phyloP scores from a whole-genome alignment of 1,140 invertebrate species.

The Bathynomus jamesi region DNA sequence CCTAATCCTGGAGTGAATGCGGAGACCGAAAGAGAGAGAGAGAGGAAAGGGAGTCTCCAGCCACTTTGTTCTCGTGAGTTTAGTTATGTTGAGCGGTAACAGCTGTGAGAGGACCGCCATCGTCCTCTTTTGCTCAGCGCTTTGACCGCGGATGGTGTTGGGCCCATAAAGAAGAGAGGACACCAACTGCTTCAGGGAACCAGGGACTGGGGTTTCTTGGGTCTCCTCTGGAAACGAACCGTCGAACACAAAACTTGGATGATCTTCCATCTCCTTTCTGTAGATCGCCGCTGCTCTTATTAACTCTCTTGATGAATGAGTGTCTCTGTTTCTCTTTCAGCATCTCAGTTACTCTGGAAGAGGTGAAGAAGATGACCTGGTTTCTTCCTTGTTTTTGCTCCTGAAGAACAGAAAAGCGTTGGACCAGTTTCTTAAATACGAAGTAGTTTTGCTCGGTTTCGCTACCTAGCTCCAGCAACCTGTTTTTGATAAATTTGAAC shows the following conservation, averaged over 20 bases:
- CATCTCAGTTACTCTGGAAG: conserved; percentile 2
- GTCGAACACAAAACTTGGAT: conserved; percentile 3
- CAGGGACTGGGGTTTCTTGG: neutral
- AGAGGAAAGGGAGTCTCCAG: conserved; percentile 5
- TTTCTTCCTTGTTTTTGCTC: neutral
- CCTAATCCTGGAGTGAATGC: neutral
- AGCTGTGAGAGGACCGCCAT: neutral
- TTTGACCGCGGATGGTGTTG: neutral
- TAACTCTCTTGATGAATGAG: neutral
- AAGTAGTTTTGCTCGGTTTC: too few relatives aligned
- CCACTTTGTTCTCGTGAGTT: neutral
- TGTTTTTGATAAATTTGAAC: too few relatives aligned
- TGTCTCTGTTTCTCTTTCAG: neutral
- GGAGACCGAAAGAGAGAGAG: too few relatives aligned
- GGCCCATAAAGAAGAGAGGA: neutral
- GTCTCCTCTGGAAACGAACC: conserved; percentile 5
- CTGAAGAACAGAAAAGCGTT: neutral
- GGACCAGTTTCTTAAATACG: neutral
- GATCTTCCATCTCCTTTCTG: neutral
- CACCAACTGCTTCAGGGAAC: neutral
- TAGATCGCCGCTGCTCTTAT: neutral
- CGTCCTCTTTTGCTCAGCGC: neutral
- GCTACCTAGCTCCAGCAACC: too few relatives aligned
- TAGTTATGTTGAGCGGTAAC: neutral
- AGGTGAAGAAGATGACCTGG: neutral